Evolutionary conservation across 2,113 vertebrate genomes (phyloP).

Genomic region (Tautogolabrus adspersus): DNA sequence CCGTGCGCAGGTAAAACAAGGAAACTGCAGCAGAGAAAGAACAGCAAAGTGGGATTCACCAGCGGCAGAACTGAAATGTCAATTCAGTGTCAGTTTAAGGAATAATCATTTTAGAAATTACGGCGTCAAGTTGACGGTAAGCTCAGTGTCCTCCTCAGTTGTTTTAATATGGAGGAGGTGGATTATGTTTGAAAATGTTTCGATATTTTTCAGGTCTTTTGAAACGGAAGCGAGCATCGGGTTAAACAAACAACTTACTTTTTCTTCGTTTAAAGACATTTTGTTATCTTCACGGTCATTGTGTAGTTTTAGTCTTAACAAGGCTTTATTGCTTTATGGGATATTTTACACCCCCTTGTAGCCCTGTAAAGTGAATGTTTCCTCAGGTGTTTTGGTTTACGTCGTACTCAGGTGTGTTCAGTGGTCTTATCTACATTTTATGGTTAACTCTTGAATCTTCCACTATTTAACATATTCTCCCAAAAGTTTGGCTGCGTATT

Average conservation of each 20-base stretch:
- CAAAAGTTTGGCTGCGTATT: not conserved
- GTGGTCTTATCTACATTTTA: not conserved
- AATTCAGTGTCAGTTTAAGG: not conserved
- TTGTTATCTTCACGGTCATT: not conserved
- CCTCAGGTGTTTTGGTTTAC: not conserved
- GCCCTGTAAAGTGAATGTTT: conserved; percentile 18
- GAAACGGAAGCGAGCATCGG: conserved; percentile 14
- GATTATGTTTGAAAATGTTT: not conserved
- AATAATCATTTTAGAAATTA: not conserved
- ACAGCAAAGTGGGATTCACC: too few species aligned
- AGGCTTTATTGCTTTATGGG: not conserved
- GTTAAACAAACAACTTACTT: not conserved
- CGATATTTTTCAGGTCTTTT: not conserved
- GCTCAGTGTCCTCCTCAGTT: not conserved
- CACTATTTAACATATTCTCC: too few species aligned
- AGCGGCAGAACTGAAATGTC: not conserved
- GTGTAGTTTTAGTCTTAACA: not conserved
- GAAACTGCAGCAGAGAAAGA: not conserved
- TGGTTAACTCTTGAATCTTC: not conserved
- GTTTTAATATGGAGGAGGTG: not conserved
- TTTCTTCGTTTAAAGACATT: not conserved
- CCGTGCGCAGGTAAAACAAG: not conserved
- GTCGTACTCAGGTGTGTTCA: not conserved
- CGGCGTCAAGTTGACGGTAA: conserved; percentile 5
- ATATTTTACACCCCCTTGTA: not conserved